Base-by-base conservation (phyloP, 2,888 invertebrate genomes). In the Teinopalpus imperialis region DNA sequence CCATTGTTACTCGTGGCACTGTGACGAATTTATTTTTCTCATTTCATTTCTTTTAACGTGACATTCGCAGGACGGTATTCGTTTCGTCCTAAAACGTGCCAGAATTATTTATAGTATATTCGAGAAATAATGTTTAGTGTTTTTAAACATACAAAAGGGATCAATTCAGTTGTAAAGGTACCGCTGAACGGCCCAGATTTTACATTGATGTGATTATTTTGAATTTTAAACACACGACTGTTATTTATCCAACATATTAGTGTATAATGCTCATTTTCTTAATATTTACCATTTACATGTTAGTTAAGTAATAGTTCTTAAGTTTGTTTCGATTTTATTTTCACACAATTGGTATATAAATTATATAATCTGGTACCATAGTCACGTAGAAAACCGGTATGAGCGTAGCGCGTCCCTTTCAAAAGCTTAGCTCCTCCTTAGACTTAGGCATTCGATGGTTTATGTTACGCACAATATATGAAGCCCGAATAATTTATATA, bases 191-290 rank as follows among this genome's bases (percentile, higher is more conserved):
- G 21, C 14, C 45, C 21, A 2, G 24, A 16, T 45, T 40, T 40
- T 35, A 20, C 34, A 62, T 68, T 56, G 61, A 77, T 81, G 80
- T 79, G 78, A 78, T 81, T 52, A 21, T 43, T 36, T 39, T 20
- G n/a, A 47, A 47, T 50, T 71, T 70, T 77, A 66, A 68, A 73
- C 74, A 61, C 77, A 73, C 73, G 80, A 79, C 73, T 76, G 76
- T 76, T 83, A 83, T 87, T 83, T 85, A 83, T 80, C 81, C 77
- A 10, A 64, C 67, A 68, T 75, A 67, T 75, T 83, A 80, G 82
- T 78, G 65, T 76, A 71, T 76, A 81, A 85, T 86, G 87, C 87
- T 87, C 87, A 86, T 82, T 81, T 63, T 75, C 76, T 67, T 77
- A 81, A 78, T 81, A 82, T 81, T 77, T 85, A 85, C 82, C 85